Base-by-base conservation (phyloP, 1,140 invertebrate species). In the Aphidius gifuensis region DNA sequence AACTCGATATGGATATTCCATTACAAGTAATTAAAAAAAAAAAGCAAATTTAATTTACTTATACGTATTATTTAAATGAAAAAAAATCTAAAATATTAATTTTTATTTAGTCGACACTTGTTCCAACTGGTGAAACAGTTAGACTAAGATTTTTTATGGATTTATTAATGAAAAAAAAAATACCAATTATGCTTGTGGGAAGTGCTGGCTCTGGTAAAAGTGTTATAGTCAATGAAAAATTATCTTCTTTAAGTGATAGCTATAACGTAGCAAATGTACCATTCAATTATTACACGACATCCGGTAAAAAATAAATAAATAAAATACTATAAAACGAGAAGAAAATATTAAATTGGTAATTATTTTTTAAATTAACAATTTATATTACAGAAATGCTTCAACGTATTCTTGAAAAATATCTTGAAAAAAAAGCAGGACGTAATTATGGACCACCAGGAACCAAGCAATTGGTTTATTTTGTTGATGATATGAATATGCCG, bases 401-500 rank as follows among this genome's bases (percentile, higher is more conserved):
- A 79, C 87, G 87, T 74, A 86, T 96, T 46, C 82, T 98, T 42
- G 96, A 98, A 75, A 93, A 94, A 66, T 92, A 94, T 23, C 79
- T 98, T 58, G 96, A 97, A 74, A 97, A 97, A 80, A 98, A 98
- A 79, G 93, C 94, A 1, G 95, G 95, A 0, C 86, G 92, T 50
- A 96, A 93, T 79, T 98, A 89, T 77, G 95, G 92, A 1, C 96
- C 96, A 45, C 92, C 93, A 2, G 95, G 94, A 7, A 93, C 87
- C 66, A 94, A 96, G 70, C 88, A 86, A 11, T 87, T 98, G 73
- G 88, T 98, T 62, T 98, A 97, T 78, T 98, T 97, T 74, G 88
- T 98, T 58, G 96, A 98, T 75, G 96, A 98, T 74, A 87, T 98
- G 84, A 98, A 98, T 80, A 97, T 97, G 94, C 95, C 95, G 6